phyloP scores from a whole-genome alignment of 2,797 vertebrate species.

The Rhyacichthys aspro region DNA sequence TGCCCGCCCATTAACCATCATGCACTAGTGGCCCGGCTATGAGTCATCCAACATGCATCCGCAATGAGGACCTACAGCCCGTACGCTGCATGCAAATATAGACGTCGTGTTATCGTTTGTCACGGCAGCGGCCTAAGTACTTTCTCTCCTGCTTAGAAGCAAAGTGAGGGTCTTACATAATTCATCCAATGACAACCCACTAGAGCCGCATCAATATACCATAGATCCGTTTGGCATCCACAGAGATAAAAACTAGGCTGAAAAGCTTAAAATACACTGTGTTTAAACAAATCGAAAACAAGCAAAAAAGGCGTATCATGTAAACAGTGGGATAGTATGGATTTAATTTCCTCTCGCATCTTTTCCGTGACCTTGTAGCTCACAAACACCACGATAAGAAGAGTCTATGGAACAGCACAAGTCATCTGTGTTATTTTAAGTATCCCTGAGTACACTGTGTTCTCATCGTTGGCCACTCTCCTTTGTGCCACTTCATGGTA shows the following conservation, averaged over 20 bases:
- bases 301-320: conserved; percentile 11
- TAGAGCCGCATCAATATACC: conserved; percentile 44
- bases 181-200: conserved; percentile 60
- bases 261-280: conserved; percentile 32
- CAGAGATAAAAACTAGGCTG: conserved; percentile 29
- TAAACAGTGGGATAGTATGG: no score
- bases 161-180: conserved; percentile 65
- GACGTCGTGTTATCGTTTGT: conserved; percentile 58
- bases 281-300: conserved; percentile 18
- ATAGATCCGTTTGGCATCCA: conserved; percentile 54
- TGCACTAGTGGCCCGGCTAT: conserved; percentile 30
- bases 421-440: conserved; percentile 11
- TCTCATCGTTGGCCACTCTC: conserved; percentile 25
- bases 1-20: conserved; percentile 45
- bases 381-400: background rate
- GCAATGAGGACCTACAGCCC: conserved; percentile 40
- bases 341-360: background rate
- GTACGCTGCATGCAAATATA: conserved; percentile 50
- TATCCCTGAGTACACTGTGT: conserved; percentile 9
- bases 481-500: conserved; percentile 18
- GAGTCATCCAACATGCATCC: conserved; percentile 31
- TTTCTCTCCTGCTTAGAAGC: conserved; percentile 45
- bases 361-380: conserved; percentile 27
- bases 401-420: background rate
- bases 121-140: conserved; percentile 48